Evolutionary conservation across 1,140 invertebrate genomes (phyloP).

Genomic region (Aphaenogaster ashmeadi): DNA sequence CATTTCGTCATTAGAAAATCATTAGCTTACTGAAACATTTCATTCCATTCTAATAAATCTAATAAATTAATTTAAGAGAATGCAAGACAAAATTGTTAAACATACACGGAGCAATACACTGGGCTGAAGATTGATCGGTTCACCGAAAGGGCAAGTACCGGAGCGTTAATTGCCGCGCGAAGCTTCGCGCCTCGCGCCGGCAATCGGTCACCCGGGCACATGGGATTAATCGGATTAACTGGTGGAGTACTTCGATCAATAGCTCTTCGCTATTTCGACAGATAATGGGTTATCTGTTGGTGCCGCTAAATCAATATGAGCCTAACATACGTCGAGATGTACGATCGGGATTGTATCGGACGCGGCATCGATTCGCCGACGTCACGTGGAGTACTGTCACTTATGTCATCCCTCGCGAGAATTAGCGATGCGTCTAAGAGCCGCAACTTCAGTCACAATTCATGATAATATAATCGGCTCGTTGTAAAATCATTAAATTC

Average conservation of each 20-base stretch:
- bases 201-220: conserved; percentile 11
- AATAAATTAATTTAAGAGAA: background rate
- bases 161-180: conserved; percentile 21
- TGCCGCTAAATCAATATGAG: conserved; percentile 59
- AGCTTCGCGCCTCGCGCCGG: background rate
- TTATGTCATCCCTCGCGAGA: background rate
- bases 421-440: background rate
- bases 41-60: too few species aligned
- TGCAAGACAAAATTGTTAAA: background rate
- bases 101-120: background rate
- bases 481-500: conserved; percentile 31
- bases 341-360: conserved; percentile 63
- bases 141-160: background rate
- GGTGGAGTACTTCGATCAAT: background rate
- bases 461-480: background rate
- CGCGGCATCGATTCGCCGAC: conserved; percentile 51
- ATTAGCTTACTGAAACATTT: background rate
- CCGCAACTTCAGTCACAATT: background rate
- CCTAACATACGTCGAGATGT: conserved; percentile 14
- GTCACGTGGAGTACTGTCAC: background rate
- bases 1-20: background rate
- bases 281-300: conserved; percentile 57
- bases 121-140: conserved; percentile 8
- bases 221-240: conserved; percentile 66
- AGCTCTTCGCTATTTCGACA: conserved; percentile 55